A percentile compares a stretch with the other conserved stretches of the same genome.
These are phyloP conservation scores for Chrysomallon squamiferum DNA, from an alignment of 1,140 invertebrate species.

Conservation along the genomic window DNA sequence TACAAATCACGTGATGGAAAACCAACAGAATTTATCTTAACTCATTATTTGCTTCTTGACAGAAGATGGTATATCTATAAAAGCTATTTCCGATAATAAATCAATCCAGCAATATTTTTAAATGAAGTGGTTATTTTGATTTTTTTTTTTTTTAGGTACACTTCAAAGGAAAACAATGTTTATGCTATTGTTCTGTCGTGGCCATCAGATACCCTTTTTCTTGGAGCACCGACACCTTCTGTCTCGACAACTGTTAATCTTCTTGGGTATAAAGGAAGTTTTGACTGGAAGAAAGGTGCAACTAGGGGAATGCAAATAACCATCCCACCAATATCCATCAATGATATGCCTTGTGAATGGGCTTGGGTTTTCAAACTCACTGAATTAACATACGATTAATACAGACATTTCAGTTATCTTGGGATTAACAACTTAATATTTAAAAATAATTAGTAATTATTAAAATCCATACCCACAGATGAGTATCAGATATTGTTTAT, in stretches of 20 bases:
- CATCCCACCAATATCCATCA: constrained; percentile 35
- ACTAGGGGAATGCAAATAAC: constrained; percentile 27
- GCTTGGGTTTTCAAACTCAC: constrained; percentile 47
- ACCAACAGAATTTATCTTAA: no score
- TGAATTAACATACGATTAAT: neutral
- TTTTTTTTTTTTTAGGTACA: constrained; percentile 42
- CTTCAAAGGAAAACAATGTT: constrained; percentile 30
- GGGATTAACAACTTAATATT: no score
- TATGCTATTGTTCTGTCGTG: constrained; percentile 42
- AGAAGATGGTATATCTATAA: no score
- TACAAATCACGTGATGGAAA: no score
- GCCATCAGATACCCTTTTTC: constrained; percentile 28
- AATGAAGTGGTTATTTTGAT: no score
- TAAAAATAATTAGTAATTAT: no score
- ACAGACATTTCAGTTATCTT: no score
- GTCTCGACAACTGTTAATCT: constrained; percentile 33
- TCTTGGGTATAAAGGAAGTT: constrained; percentile 33
- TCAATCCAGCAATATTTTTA: no score
- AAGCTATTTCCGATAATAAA: no score
- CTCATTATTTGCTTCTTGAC: no score
- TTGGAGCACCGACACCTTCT: constrained; percentile 36
- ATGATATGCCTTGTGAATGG: constrained; percentile 45
- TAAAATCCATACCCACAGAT: no score
- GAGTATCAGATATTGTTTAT: no score
- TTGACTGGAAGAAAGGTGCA: constrained; percentile 24